Evolutionary conservation across 2,797 vertebrate species (phyloP), one percentile per base, ranked within the genome.

Genomic region (Pampus argenteus): DNA sequence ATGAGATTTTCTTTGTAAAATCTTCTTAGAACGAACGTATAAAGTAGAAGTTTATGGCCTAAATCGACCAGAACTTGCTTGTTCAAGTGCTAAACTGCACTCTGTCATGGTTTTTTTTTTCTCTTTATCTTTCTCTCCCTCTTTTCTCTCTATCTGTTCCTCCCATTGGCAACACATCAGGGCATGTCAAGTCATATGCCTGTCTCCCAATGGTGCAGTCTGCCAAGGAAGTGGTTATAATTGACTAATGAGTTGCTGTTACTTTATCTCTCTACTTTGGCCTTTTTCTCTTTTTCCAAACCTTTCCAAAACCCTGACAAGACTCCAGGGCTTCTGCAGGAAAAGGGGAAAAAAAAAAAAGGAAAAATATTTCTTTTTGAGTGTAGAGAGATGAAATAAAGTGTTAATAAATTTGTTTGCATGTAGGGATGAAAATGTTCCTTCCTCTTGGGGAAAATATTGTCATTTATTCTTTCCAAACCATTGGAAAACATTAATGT

Each of bases 181-280:
- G 81, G 49, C 85, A 85, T 79, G 78, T 88, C 80, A 62, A 83
- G 77, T 86, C 86, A 81, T 73, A 83, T 66, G 72, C 40, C 60
- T 67, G 64, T 79, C 76, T 79, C 73, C 54, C 76, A 74, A 60
- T 22, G 48, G 48, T 69, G 79, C 73, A 78, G 59, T 42, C 64
- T 84, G 81, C 80, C 77, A 81, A 82, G 78, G 82, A 83, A 69
- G 71, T 71, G 47, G 36, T 83, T 88, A 71, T 88, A 78, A 87
- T 89, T 86, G 88, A 87, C 78, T 85, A 81, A 84, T 70, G 72
- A 87, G 79, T 86, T 85, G 81, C 82, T 84, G 50, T 83, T 69
- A 52, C 63, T 71, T 45, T 83, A 29, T 56, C 73, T 75, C 57
- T 60, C 38, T 55, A 18, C 40, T 44, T 44, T 6, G 9, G 48